Conservation (phyloP, 2,797 vertebrate species). For the Acanthopagrus latus region DNA sequence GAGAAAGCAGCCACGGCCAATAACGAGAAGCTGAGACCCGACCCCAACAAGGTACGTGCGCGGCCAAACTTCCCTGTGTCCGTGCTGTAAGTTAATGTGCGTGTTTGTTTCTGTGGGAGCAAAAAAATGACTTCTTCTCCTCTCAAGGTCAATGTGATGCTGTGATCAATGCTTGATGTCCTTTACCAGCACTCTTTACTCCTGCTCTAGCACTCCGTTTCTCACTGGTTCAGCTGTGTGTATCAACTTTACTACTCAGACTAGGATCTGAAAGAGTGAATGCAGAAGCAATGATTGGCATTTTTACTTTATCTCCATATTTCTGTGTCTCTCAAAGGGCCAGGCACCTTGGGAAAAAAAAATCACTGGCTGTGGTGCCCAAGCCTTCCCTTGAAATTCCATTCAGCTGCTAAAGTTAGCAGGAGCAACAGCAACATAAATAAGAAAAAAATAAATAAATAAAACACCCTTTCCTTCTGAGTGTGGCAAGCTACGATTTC, state of each 20-base stretch:
- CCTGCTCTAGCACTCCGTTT: conserved; percentile 74
- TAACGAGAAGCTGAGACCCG: conserved; percentile 95
- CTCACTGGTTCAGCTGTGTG: conserved; percentile 72
- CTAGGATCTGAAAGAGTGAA: conserved; percentile 75
- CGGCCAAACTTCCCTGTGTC: conserved; percentile 25
- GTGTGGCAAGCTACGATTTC: conserved; percentile 85
- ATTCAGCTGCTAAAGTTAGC: conserved; percentile 81
- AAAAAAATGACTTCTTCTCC: conserved; percentile 73
- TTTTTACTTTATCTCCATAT: conserved; percentile 79
- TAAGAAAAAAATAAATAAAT: conserved; percentile 38
- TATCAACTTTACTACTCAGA: conserved; percentile 67
- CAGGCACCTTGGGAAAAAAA: conserved; percentile 73
- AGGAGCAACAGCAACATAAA: conserved; percentile 72
- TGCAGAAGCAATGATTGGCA: conserved; percentile 76
- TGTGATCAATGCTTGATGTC: conserved; percentile 80
- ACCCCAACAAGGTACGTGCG: conserved; percentile 94
- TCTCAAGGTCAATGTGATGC: conserved; percentile 82
- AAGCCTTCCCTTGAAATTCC: conserved; percentile 77
- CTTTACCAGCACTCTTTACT: conserved; percentile 76
- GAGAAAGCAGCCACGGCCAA: conserved; percentile 96
- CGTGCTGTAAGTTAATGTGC: conserved; percentile 75
- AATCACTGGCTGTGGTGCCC: conserved; percentile 72
- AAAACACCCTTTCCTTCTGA: conserved; percentile 83
- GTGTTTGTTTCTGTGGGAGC: conserved; percentile 75
- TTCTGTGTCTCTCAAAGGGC: conserved; percentile 82